phyloP scores from a whole-genome alignment of 2,113 vertebrate genomes.

The Percina caprodes region DNA sequence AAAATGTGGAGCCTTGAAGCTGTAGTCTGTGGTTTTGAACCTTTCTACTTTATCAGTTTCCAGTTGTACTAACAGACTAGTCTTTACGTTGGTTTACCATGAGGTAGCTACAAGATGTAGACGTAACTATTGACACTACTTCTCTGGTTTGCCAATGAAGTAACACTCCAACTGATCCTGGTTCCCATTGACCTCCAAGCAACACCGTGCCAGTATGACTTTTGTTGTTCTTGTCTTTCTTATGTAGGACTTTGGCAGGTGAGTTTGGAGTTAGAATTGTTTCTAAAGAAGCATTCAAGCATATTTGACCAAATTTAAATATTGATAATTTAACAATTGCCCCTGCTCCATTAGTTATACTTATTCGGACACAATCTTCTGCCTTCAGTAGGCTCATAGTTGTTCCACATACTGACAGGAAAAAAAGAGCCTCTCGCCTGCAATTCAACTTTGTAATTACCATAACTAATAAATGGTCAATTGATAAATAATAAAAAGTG shows the following conservation, averaged over 20 bases:
- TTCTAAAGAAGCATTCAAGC: neutral
- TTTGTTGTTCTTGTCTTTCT: neutral
- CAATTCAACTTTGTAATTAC: neutral
- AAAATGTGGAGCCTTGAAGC: constrained; percentile 20
- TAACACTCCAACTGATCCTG: neutral
- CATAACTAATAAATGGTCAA: too few species aligned
- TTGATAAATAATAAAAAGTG: too few species aligned
- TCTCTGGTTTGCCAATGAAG: neutral
- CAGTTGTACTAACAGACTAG: constrained; percentile 8
- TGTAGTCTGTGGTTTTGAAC: neutral
- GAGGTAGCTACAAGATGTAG: neutral
- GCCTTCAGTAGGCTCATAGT: neutral
- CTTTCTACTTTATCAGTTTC: constrained; percentile 20
- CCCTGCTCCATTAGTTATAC: neutral
- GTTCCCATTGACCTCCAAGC: neutral
- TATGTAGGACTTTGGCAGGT: neutral
- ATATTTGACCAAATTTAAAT: neutral
- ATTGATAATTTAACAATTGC: neutral
- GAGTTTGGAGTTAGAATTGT: neutral
- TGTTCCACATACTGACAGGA: neutral
- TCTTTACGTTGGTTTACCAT: constrained; percentile 6
- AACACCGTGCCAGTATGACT: neutral
- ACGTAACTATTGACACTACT: neutral
- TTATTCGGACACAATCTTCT: neutral
- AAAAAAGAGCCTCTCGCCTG: neutral